A percentile compares a stretch with the other conserved stretches of the same genome.
phyloP scores from a whole-genome alignment of 2,113 vertebrate species.

The Tinamus guttatus region DNA sequence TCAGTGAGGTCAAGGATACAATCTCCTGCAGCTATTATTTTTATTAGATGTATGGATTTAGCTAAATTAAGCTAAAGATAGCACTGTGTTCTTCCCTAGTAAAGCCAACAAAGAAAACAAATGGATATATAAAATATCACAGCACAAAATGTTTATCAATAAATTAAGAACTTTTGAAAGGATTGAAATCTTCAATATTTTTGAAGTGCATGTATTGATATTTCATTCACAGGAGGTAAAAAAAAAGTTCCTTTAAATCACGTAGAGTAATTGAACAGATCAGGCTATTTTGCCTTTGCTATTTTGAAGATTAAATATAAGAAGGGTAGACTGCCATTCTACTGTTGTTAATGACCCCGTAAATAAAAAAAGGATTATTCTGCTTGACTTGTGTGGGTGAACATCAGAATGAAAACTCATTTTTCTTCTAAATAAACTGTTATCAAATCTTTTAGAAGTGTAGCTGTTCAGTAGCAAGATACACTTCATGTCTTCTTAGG shows the following conservation, averaged over 20 bases:
- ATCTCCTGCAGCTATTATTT: neutral
- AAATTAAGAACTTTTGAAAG: neutral
- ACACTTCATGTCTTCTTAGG: neutral
- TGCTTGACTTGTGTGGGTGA: neutral
- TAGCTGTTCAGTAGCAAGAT: neutral
- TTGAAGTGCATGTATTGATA: neutral
- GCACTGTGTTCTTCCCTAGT: neutral
- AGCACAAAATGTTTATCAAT: neutral
- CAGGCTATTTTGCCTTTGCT: neutral
- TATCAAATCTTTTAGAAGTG: neutral
- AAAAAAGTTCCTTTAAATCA: neutral
- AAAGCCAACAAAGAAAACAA: neutral
- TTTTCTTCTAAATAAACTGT: neutral
- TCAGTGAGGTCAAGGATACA: neutral
- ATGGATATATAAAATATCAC: neutral
- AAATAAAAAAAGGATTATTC: conserved; percentile 2
- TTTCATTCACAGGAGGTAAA: neutral
- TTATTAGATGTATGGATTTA: neutral
- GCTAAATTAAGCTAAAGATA: neutral
- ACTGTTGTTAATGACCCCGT: neutral
- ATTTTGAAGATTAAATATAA: neutral
- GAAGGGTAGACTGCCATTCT: neutral
- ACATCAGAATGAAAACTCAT: neutral
- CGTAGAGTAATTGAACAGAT: neutral
- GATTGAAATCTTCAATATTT: conserved; percentile 12